A percentile compares a stretch with the other conserved stretches of the same genome.
Evolutionary conservation across 1,140 invertebrate genomes (phyloP).

Genomic region (Maniola jurtina): DNA sequence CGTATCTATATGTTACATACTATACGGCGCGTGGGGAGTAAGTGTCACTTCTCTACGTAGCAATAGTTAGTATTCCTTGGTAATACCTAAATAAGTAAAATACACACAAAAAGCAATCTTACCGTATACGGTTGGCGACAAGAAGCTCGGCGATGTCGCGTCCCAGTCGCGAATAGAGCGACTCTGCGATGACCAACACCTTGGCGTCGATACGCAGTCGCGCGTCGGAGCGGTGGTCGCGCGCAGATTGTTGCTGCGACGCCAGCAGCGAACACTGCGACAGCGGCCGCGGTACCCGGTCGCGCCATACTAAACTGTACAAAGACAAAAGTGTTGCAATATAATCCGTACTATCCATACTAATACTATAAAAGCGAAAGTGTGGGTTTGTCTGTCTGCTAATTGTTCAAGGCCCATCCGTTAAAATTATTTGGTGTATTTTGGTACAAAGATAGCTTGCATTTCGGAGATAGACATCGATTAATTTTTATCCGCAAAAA

Average conservation of each 20-base stretch:
- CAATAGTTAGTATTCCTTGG: too few relatives aligned
- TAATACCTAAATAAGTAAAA: too few relatives aligned
- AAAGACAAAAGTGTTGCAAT: constrained; percentile 13
- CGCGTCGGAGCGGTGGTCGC: constrained; percentile 90
- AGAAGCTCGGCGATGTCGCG: constrained; percentile 94
- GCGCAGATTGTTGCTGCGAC: constrained; percentile 80
- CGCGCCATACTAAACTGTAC: constrained; percentile 86
- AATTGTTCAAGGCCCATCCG: too few relatives aligned
- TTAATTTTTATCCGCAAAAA: too few relatives aligned
- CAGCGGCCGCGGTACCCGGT: constrained; percentile 87
- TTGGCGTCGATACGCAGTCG: constrained; percentile 92
- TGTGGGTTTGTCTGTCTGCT: too few relatives aligned
- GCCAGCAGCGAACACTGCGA: constrained; percentile 88
- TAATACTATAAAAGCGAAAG: too few relatives aligned
- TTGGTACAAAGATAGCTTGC: too few relatives aligned
- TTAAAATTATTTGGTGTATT: too few relatives aligned
- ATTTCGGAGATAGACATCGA: too few relatives aligned
- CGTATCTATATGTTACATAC: too few relatives aligned
- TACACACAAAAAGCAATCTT: constrained; percentile 59
- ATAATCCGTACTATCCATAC: background rate
- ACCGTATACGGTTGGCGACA: constrained; percentile 96
- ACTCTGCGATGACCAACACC: constrained; percentile 97
- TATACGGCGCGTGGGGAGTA: background rate
- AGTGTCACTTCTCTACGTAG: background rate
- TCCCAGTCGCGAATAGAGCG: constrained; percentile 94